Evolutionary conservation across 2,113 vertebrate species (phyloP).

Genomic region (Cebus imitator): DNA sequence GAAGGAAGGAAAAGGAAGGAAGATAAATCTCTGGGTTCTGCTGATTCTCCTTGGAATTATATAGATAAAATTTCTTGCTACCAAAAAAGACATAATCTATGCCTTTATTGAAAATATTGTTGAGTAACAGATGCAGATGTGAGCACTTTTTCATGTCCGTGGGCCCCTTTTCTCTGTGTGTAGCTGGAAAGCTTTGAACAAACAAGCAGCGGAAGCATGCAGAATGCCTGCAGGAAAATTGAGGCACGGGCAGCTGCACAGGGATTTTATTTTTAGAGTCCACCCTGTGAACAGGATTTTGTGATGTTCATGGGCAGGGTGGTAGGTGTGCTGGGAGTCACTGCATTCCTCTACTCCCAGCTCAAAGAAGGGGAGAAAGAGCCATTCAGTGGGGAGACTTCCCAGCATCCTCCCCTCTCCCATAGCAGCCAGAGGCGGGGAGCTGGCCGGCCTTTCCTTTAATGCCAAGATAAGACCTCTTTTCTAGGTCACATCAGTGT

Average conservation of each 20-base stretch:
- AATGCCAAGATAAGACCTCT: background rate
- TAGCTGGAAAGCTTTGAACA: background rate
- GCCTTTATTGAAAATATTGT: background rate
- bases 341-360: background rate
- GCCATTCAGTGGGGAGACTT: background rate
- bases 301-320: background rate
- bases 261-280: conserved; percentile 5
- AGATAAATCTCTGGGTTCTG: background rate
- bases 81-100: background rate
- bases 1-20: background rate
- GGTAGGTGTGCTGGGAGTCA: background rate
- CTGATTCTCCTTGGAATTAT: background rate
- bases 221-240: background rate
- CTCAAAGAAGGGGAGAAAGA: background rate
- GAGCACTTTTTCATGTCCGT: background rate
- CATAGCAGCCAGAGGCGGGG: background rate
- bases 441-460: background rate
- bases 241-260: background rate
- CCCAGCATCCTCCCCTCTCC: background rate
- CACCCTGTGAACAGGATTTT: conserved; percentile 17
- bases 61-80: background rate
- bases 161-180: background rate
- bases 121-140: background rate
- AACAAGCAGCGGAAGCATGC: background rate
- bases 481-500: background rate